Percentiles rank a stretch among this genome's conserved stretches.
Conservation (phyloP, 2,888 invertebrate genomes). For the Apotomis betuletana region DNA sequence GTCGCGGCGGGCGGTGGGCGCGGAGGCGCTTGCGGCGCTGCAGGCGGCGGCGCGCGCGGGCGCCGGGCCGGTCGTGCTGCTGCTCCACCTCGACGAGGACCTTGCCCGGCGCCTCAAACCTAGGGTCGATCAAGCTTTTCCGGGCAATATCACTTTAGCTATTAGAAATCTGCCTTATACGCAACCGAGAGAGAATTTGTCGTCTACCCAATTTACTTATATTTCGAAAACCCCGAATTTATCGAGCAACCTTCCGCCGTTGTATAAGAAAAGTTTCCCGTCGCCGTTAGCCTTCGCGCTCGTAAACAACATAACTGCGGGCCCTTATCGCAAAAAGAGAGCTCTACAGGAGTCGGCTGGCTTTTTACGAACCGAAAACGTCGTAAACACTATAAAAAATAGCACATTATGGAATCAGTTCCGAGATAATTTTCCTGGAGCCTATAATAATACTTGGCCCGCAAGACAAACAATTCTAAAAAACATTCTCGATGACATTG, state of each 20-base stretch:
- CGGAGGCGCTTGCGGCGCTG: conserved; percentile 36
- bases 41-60: conserved; percentile 40
- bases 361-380: conserved; percentile 42
- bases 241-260: conserved; percentile 46
- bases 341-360: conserved; percentile 43
- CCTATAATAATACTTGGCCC: conserved; percentile 34
- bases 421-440: conserved; percentile 37
- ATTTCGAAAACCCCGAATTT: conserved; percentile 46
- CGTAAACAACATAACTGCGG: conserved; percentile 44
- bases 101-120: conserved; percentile 16
- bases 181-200: conserved; percentile 43
- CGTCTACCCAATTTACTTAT: conserved; percentile 39
- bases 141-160: conserved; percentile 54
- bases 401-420: conserved; percentile 40
- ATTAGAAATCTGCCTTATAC: conserved; percentile 47
- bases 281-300: conserved; percentile 44
- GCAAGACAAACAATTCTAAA: conserved; percentile 30
- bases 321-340: conserved; percentile 42
- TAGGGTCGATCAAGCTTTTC: conserved; percentile 40
- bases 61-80: conserved; percentile 45
- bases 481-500: conserved; percentile 27
- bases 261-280: conserved; percentile 49
- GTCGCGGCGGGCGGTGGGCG: conserved; percentile 44
- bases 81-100: conserved; percentile 27
- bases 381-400: conserved; percentile 48